Conservation (phyloP, 1,140 invertebrate genomes). For the Rhopalosiphum maidis region DNA sequence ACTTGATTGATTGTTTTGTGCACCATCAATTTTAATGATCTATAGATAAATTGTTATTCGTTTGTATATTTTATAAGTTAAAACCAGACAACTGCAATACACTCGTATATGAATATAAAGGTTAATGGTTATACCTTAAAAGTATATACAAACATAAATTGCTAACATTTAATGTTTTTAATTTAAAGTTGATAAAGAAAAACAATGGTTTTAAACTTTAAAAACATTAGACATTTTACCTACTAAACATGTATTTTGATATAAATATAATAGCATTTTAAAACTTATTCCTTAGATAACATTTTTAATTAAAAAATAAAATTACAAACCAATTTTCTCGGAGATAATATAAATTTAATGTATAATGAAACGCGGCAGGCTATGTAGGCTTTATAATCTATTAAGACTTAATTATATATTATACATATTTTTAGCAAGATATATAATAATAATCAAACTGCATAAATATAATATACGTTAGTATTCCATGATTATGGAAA, state of each 20-base stretch:
- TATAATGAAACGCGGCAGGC: neutral
- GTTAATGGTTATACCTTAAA: neutral
- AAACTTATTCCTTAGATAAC: neutral
- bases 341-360: neutral
- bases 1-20: neutral
- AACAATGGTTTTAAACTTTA: constrained; percentile 10
- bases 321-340: neutral
- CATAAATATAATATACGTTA: too few relatives aligned
- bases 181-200: constrained; percentile 25
- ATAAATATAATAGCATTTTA: neutral
- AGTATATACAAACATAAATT: neutral
- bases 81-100: neutral
- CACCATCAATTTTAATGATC: neutral
- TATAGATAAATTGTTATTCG: neutral
- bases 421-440: neutral
- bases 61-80: neutral
- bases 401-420: constrained; percentile 1
- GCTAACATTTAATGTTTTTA: neutral
- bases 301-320: constrained; percentile 13
- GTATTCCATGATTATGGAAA: neutral
- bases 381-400: neutral
- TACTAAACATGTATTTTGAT: neutral
- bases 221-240: neutral
- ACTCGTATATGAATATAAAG: too few relatives aligned
- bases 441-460: neutral